Base-by-base conservation (phyloP, 2,113 vertebrate genomes). In the Tyrannus savana region DNA sequence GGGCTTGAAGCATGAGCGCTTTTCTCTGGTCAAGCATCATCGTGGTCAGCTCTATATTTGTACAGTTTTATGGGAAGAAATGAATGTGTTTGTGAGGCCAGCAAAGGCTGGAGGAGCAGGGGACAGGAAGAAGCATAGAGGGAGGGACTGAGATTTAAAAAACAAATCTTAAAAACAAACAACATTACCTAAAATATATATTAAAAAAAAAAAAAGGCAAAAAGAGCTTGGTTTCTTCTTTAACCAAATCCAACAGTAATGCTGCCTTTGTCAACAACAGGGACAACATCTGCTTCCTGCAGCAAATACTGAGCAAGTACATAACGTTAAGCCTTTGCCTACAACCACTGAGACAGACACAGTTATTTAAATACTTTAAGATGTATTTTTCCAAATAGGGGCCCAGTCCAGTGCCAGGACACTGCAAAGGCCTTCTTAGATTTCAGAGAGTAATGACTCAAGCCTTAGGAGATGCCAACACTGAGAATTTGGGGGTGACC, bases 51-150 rank as follows among this genome's bases (percentile, higher is more conserved):
- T 95, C 93, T 93, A 75, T 87, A 84, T 93, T 87, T 90, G 88
- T 92, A 67, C 39, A 90, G 49, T 73, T 84, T 96, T 86, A 95
- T 78, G 81, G 89, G 92, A 94, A 91, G 80, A 75, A 95, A 86
- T 88, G 78, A 97, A 80, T 82, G 72, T 56, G 52, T 64, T 66
- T 62, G 80, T 19, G 75, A 92, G 49, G 92, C 77, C 80, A 83
- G 93, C 13, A 33, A 23, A 86, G 73, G 76, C 69, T 82, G 79
- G 69, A 80, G 63, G 68, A 84, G 84, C 58, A 68, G 68, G 33
- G 60, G 77, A 91, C 0, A 4, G 81, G 66, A 87, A 58, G 41
- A 55, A 82, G 68, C 71, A 17, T 4, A 63, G 56, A 96, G 69
- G 75, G 83, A 93, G 44, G 62, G 88, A 60, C 68, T 86, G 77